These are phyloP conservation scores for Hymenopus coronatus DNA, from an alignment of 2,888 invertebrate genomes.

Conservation along the genomic window DNA sequence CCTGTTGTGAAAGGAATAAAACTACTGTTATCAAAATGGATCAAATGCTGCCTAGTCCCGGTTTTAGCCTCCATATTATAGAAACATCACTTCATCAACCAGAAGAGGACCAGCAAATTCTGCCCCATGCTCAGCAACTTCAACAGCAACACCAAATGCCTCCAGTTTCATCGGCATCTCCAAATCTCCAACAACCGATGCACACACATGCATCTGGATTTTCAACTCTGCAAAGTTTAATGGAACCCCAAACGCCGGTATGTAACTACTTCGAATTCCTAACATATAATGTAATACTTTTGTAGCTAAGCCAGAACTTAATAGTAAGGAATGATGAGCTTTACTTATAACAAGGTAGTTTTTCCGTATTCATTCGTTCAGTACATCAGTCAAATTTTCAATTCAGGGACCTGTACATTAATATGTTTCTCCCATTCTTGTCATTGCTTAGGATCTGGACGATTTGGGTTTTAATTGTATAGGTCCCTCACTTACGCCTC, in stretches of 20 bases:
- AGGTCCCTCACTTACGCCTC: too few species aligned
- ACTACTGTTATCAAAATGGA: constrained; percentile 60
- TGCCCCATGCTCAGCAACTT: constrained; percentile 78
- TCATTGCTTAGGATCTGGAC: too few species aligned
- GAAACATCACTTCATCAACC: constrained; percentile 82
- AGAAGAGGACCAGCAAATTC: constrained; percentile 86
- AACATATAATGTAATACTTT: too few species aligned
- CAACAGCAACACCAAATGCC: constrained; percentile 54
- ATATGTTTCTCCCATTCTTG: too few species aligned
- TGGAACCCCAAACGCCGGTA: constrained; percentile 90
- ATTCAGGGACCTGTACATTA: too few species aligned
- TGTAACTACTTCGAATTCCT: constrained; percentile 36
- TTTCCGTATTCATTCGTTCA: too few species aligned
- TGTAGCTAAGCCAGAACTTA: too few species aligned
- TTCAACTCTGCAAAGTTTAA: constrained; percentile 77
- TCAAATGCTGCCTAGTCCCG: constrained; percentile 88
- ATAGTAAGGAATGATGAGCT: too few species aligned
- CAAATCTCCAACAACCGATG: constrained; percentile 58
- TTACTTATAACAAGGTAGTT: too few species aligned
- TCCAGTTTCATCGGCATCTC: constrained; percentile 45
- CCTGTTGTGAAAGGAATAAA: not conserved
- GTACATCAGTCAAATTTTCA: too few species aligned
- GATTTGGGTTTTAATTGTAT: too few species aligned
- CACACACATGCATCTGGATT: constrained; percentile 73
- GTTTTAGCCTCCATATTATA: constrained; percentile 84